phyloP scores from a whole-genome alignment of 2,797 vertebrate species.

The Trachurus trachurus region DNA sequence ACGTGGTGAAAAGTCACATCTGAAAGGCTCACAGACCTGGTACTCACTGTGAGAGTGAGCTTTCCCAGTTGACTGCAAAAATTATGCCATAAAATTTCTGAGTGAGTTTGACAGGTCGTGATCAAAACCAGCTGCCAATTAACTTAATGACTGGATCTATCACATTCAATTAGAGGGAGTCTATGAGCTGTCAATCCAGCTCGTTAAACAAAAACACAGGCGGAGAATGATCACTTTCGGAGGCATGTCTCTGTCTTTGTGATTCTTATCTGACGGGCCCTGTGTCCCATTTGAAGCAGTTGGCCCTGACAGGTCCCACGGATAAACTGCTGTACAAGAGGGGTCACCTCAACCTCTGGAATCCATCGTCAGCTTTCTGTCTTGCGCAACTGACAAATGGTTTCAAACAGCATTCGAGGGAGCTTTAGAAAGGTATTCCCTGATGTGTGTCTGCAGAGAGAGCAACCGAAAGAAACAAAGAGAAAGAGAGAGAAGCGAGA shows the following conservation, averaged over 20 bases:
- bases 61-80: slow-evolving; percentile 63
- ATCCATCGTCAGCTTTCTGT: slow-evolving; percentile 80
- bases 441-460: slow-evolving; percentile 44
- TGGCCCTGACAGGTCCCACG: slow-evolving; percentile 75
- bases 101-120: slow-evolving; percentile 72
- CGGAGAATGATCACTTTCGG: slow-evolving; percentile 69
- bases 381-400: slow-evolving; percentile 79
- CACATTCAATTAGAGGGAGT: slow-evolving; percentile 80
- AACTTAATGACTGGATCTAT: slow-evolving; percentile 83
- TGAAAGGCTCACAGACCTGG: slow-evolving; percentile 49
- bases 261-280: slow-evolving; percentile 81
- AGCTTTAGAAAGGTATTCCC: slow-evolving; percentile 64
- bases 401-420: slow-evolving; percentile 64
- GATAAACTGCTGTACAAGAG: slow-evolving; percentile 78
- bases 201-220: slow-evolving; percentile 77
- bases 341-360: slow-evolving; percentile 80
- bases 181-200: slow-evolving; percentile 74
- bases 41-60: slow-evolving; percentile 34
- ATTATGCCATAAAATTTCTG: slow-evolving; percentile 73
- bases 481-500: not conserved
- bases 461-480: slow-evolving; percentile 32
- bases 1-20: slow-evolving; percentile 54
- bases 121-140: slow-evolving; percentile 84
- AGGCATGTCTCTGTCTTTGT: slow-evolving; percentile 77
- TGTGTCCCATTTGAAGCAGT: slow-evolving; percentile 74